These are phyloP conservation scores for Branchinecta lynchi DNA, from an alignment of 1,140 invertebrate genomes.

Conservation along the genomic window DNA sequence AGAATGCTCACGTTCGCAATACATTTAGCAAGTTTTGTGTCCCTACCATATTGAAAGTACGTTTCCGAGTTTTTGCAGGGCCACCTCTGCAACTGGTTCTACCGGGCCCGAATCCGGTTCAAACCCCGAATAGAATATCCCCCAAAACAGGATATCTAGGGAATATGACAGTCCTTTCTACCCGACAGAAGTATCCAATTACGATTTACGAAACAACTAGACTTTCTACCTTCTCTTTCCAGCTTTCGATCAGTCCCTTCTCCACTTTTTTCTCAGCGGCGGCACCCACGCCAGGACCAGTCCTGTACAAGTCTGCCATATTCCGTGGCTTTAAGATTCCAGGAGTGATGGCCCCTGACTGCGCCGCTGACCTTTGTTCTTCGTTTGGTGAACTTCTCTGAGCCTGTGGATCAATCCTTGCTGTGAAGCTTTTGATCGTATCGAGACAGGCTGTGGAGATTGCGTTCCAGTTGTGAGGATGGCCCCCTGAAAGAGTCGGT, in stretches of 20 bases:
- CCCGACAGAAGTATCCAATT: too few relatives aligned
- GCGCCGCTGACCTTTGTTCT: neutral
- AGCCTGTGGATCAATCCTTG: slow-evolving; percentile 31
- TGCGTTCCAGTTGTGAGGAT: slow-evolving; percentile 60
- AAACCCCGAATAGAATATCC: too few relatives aligned
- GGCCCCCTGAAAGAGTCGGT: slow-evolving; percentile 36
- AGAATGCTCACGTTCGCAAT: too few relatives aligned
- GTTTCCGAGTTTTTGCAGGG: too few relatives aligned
- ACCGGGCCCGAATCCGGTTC: too few relatives aligned
- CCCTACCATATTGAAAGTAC: too few relatives aligned
- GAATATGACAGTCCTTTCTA: too few relatives aligned
- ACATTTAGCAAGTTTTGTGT: too few relatives aligned
- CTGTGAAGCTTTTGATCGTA: slow-evolving; percentile 43
- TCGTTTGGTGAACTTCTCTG: too few relatives aligned
- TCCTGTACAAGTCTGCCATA: slow-evolving; percentile 1
- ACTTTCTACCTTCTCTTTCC: neutral
- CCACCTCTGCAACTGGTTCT: too few relatives aligned
- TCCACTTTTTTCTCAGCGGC: neutral
- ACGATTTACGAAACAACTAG: too few relatives aligned
- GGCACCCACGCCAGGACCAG: neutral
- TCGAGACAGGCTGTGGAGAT: slow-evolving; percentile 42
- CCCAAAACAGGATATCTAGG: too few relatives aligned
- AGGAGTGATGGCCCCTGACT: neutral
- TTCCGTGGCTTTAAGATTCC: neutral
- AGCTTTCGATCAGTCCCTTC: slow-evolving; percentile 13